Evolutionary conservation across 2,888 invertebrate genomes (phyloP).

Genomic region (Raillietiella orientalis): DNA sequence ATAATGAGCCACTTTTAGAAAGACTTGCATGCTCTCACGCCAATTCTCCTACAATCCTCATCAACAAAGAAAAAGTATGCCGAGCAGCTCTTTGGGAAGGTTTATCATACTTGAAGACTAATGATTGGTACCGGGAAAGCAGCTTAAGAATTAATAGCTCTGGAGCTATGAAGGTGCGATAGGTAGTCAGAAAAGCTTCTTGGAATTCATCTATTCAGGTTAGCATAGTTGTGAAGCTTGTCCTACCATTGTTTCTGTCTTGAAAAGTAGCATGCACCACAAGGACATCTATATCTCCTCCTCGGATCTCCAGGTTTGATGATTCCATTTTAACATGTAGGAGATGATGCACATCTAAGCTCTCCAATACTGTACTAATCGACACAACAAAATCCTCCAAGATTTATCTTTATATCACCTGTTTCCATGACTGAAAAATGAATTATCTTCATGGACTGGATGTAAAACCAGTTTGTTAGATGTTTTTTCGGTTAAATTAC

Average conservation of each 20-base stretch:
- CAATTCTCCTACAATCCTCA: conserved; percentile 76
- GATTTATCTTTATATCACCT: conserved; percentile 5
- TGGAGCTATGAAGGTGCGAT: conserved; percentile 75
- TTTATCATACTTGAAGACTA: conserved; percentile 26
- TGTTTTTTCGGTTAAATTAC: too few species aligned
- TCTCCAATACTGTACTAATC: conserved; percentile 23
- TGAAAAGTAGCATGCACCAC: conserved; percentile 86
- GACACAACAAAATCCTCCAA: conserved; percentile 3
- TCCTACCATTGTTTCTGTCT: conserved; percentile 25
- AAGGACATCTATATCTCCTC: conserved; percentile 73
- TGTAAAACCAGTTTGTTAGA: too few species aligned
- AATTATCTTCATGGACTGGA: too few species aligned
- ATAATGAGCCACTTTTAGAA: conserved; percentile 12
- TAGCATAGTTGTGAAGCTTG: conserved; percentile 1
- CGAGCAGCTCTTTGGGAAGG: conserved; percentile 32
- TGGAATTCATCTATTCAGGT: conserved; percentile 41
- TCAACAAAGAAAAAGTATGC: conserved; percentile 67
- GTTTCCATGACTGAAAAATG: conserved; percentile 5
- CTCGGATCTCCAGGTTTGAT: conserved; percentile 67
- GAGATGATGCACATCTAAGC: conserved; percentile 46
- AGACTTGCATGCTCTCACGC: conserved; percentile 29
- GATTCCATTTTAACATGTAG: conserved; percentile 42
- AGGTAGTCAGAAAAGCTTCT: conserved; percentile 93
- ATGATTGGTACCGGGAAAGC: conserved; percentile 38
- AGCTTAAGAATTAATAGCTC: conserved; percentile 52